Base-by-base conservation (phyloP, 2,888 invertebrate species). In the Drosophila emarginata region DNA sequence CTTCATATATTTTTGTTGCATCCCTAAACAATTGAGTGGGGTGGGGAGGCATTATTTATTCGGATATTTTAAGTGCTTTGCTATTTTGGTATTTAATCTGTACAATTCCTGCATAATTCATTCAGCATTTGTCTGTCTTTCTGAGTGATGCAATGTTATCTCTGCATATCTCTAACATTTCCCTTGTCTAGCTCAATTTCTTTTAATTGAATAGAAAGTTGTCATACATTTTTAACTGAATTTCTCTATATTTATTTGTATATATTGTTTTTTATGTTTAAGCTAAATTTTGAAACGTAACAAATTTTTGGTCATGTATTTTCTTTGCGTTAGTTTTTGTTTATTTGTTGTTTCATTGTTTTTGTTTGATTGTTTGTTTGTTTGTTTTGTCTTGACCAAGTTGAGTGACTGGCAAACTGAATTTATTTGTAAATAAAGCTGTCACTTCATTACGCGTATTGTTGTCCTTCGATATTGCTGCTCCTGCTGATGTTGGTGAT, bases 361-460 rank as follows among this genome's bases (percentile, higher is more conserved):
- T 39, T 37, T n/a, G 9, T 36, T 62, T 68, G 32, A 32, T 52
- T 61, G 67, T 60, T 66, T 64, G 57, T 62, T 64, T 64, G 69
- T 72, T 70, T 70, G 64, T 70, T 68, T 60, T 53, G 54, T 65
- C 65, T 56, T 40, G 59, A 68, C 63, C 66, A 63, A 72, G 78
- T 68, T 84, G 81, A 78, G 81, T 78, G 85, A 82, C 74, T 82
- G 79, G 74, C 76, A 80, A 79, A 86, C 80, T 78, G 74, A 85
- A 85, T 85, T 85, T 85, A 84, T 84, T 77, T 87, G 87, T 82
- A 84, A 85, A 85, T 85, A 87, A 85, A 87, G 79, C 80, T 80
- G 87, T 87, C 87, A 84, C 85, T 85, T 85, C 85, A 87, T 85
- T 85, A 85, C 87, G 76, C 72, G 68, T 71, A 76, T 86, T 67